These are phyloP conservation scores for Lucinisca nassula DNA, from an alignment of 2,888 invertebrate species.

Conservation along the genomic window DNA sequence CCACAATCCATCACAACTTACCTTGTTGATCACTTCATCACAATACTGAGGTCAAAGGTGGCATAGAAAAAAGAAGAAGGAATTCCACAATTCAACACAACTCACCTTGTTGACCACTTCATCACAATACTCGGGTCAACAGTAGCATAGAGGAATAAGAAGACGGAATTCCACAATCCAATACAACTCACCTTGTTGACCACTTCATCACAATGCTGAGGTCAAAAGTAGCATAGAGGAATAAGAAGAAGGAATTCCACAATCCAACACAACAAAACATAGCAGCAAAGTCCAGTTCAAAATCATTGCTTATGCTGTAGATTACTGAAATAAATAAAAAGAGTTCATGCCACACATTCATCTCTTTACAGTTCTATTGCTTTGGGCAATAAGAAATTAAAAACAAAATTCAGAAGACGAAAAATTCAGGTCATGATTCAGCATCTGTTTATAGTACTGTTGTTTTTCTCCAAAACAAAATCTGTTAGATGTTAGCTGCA, in stretches of 20 bases:
- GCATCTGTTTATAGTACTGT: no score
- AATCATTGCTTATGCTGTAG: slow-evolving; percentile 89
- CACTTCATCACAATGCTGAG: slow-evolving; percentile 90
- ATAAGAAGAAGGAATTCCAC: slow-evolving; percentile 90
- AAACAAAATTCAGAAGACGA: no score
- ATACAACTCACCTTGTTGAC: slow-evolving; percentile 89
- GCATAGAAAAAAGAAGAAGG: slow-evolving; percentile 90
- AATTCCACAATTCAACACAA: slow-evolving; percentile 90
- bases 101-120: no score
- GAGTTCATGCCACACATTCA: no score
- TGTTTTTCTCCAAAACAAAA: no score
- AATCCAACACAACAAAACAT: slow-evolving; percentile 90
- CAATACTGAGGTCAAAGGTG: slow-evolving; percentile 89
- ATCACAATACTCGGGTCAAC: no score
- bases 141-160: no score
- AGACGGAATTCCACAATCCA: no score
- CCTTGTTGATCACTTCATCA: slow-evolving; percentile 90
- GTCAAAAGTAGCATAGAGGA: slow-evolving; percentile 90
- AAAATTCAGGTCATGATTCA: no score
- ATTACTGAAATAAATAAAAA: slow-evolving; percentile 89
- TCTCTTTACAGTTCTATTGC: no score
- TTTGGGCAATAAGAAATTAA: no score
- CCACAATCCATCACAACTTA: slow-evolving; percentile 89
- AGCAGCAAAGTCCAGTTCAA: slow-evolving; percentile 89
- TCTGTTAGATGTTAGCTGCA: no score